Evolutionary conservation across 2,113 vertebrate genomes (phyloP), one percentile per base, ranked within the genome.

Genomic region (Natator depressus): DNA sequence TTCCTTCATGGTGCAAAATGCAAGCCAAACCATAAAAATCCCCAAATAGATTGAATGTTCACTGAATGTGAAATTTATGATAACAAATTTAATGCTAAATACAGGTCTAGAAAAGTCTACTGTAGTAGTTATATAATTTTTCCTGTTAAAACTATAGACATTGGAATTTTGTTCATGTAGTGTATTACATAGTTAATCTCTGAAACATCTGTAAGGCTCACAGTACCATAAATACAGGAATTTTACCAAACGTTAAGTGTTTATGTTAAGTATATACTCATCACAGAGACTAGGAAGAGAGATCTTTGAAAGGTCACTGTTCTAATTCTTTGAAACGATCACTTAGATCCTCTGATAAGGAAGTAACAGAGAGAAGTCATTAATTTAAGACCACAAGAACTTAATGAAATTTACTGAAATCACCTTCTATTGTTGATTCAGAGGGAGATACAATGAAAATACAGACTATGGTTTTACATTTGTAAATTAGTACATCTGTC

Each of bases 401-500:
- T 94, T 97, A 97, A 95, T 95, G 89, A 96, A 96, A 93, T 93
- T 49, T 51, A 88, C 57, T 50, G 31, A 97, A 98, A 98, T 98
- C 97, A 94, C 93, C 90, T 97, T 98, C 94, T 94, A 88, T 96
- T 96, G 96, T 97, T 96, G 93, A 97, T 97, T 96, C 95, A 91
- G 94, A 94, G 96, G 95, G 91, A 96, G 79, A 98, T 88, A 91
- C 85, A 95, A 89, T 31, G 47, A 92, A 95, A 97, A 85, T 96
- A 93, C 59, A 97, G 87, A 85, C 87, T 96, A 91, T 86, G 85
- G 88, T 82, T 97, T 97, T 95, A 92, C 92, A 96, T 95, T 97
- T 97, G 97, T 95, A 98, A 97, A 98, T 98, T 98, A 97, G 85
- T 94, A 94, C 95, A 97, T 97, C 96, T 96, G 95, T 93, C 90